Base-by-base conservation (phyloP, 1,140 invertebrate species). In the Hestina assimilis region DNA sequence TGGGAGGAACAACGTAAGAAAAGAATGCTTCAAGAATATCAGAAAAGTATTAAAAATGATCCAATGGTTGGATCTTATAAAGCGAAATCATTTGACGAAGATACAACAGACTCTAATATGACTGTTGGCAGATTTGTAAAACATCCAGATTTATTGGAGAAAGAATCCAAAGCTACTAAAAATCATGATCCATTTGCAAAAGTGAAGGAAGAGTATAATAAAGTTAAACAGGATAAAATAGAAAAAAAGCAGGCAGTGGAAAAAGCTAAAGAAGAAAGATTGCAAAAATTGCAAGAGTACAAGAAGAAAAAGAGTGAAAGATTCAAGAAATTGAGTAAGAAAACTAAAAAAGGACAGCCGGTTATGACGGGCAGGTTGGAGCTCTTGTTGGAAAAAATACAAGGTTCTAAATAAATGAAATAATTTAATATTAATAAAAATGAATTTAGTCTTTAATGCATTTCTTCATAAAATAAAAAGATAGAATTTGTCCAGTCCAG, bases 291-390 rank as follows among this genome's bases (percentile, higher is more conserved):
- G 42, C 88, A 90, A 52, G 89, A 91, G 56, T 94, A 93, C 59
- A 92, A 92, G 59, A 87, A 92, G 62, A 92, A 92, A 29, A 94
- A 93, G 72, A 83, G 90, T 7, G 89, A 92, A 24, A 92, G 90
- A 45, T 92, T 90, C 56, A 94, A 93, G 74, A 92, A 91, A 59
- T 78, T 95, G 15, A 92, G 91, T 20, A 93, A 92, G 68, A 94
- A 92, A 74, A 96, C 92, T 1, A 93, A 90, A 58, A 94, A 91
- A 75, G 94, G 94, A 6, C 94, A 96, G 72, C 94, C 94, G 3
- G 84, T 95, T 0, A 95, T 96, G 94, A 93, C 92, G 56, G 91
- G 91, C 20, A 89, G 94, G 69, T 85, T 95, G 63, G 91, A 95
- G 77, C 70, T 95, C 59, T 77, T 96, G 23, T 79, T 94, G n/a